phyloP scores from a whole-genome alignment of 2,113 vertebrate genomes.

The Rhea americana region DNA sequence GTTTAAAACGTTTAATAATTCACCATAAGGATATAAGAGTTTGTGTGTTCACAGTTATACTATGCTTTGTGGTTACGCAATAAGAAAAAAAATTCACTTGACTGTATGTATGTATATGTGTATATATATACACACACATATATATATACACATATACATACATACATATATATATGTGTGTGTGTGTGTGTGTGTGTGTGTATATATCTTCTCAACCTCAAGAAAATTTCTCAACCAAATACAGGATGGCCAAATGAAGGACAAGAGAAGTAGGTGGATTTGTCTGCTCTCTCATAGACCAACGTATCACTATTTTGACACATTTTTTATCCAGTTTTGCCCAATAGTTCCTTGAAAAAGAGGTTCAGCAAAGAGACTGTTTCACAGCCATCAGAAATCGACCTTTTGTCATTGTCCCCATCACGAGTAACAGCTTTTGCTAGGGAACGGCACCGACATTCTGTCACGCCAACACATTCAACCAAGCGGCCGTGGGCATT shows the following conservation, averaged over 20 bases:
- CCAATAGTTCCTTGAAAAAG: neutral
- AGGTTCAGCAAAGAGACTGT: neutral
- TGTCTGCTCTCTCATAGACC: neutral
- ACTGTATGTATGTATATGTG: too few relatives aligned
- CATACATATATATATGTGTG: too few relatives aligned
- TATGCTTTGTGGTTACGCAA: neutral
- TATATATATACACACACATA: too few relatives aligned
- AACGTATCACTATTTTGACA: neutral
- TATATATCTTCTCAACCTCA: too few relatives aligned
- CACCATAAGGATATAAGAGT: neutral
- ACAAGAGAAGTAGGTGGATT: neutral
- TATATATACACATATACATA: too few relatives aligned
- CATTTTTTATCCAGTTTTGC: neutral
- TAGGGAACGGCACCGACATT: neutral
- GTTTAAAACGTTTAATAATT: neutral
- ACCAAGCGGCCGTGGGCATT: slow-evolving; percentile 5
- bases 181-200: too few relatives aligned
- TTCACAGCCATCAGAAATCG: neutral
- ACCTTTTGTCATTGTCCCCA: neutral
- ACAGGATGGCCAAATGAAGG: neutral
- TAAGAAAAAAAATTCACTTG: neutral
- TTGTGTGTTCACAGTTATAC: neutral
- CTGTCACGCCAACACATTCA: neutral
- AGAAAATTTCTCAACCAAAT: too few relatives aligned
- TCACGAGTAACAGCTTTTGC: neutral